phyloP scores from a whole-genome alignment of 2,113 vertebrate species.

The Pleuronectes platessa region DNA sequence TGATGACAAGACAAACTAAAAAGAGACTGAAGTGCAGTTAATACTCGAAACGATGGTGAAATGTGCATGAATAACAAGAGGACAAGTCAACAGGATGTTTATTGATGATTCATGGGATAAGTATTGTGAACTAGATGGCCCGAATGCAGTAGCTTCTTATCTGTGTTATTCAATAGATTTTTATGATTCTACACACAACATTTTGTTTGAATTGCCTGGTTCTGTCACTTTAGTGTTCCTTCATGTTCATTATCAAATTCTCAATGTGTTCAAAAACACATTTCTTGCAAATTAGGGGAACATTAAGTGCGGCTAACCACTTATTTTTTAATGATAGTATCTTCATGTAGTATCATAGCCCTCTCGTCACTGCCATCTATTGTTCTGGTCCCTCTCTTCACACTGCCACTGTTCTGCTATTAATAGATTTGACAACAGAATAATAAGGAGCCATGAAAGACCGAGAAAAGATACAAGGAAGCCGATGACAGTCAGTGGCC shows the following conservation, averaged over 20 bases:
- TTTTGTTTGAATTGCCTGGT: no score
- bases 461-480: not conserved
- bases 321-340: not conserved
- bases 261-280: not conserved
- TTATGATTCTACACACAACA: no score
- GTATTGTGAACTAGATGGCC: no score
- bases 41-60: not conserved
- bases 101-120: no score
- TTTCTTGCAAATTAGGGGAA: not conserved
- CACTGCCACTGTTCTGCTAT: conserved; percentile 10
- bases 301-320: not conserved
- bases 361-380: not conserved
- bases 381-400: not conserved
- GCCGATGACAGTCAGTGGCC: not conserved
- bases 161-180: no score
- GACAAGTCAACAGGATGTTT: not conserved
- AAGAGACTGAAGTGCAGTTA: not conserved
- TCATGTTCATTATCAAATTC: no score
- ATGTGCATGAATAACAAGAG: not conserved
- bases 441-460: conserved; percentile 3
- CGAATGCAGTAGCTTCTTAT: no score
- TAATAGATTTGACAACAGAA: conserved; percentile 13
- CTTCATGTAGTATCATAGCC: conserved; percentile 7
- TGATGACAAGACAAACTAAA: not conserved
- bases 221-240: no score